phyloP scores from a whole-genome alignment of 2,888 invertebrate species.

The Polyommatus iphigenia region DNA sequence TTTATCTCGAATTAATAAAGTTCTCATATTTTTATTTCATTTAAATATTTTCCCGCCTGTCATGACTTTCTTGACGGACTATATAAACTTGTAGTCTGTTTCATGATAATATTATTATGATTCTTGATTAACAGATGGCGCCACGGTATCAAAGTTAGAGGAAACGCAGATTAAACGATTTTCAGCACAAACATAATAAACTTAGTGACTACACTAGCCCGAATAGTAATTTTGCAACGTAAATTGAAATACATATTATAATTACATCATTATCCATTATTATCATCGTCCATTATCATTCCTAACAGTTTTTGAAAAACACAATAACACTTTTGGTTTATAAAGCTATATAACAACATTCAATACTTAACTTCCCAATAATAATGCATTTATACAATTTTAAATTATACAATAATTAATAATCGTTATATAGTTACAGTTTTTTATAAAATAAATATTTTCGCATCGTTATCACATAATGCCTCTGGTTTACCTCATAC shows the following conservation, averaged over 20 bases:
- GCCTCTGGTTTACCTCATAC: constrained; percentile 43
- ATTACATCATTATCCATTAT: not conserved
- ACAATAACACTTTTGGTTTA: constrained; percentile 78
- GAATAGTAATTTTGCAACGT: not conserved
- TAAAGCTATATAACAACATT: constrained; percentile 79
- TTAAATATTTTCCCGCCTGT: no score
- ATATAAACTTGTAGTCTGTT: no score
- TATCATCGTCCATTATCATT: constrained; percentile 19
- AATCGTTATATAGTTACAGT: constrained; percentile 51
- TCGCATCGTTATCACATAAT: constrained; percentile 65
- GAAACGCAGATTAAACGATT: not conserved
- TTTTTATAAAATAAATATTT: constrained; percentile 59
- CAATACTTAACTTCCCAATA: constrained; percentile 58
- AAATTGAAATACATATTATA: not conserved
- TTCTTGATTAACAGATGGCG: not conserved
- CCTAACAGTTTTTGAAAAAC: constrained; percentile 53
- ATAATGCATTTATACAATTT: constrained; percentile 59
- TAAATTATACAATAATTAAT: constrained; percentile 37
- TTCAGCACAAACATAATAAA: not conserved
- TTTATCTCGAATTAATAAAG: no score
- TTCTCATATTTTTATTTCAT: no score
- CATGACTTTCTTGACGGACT: no score
- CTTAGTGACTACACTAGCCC: not conserved
- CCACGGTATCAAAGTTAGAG: not conserved
- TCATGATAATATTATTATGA: no score